A percentile compares a stretch with the other conserved stretches of the same genome.
These are phyloP conservation scores for Caenorhabditis drosophilae DNA, from an alignment of 2,888 invertebrate genomes.

Conservation along the genomic window DNA sequence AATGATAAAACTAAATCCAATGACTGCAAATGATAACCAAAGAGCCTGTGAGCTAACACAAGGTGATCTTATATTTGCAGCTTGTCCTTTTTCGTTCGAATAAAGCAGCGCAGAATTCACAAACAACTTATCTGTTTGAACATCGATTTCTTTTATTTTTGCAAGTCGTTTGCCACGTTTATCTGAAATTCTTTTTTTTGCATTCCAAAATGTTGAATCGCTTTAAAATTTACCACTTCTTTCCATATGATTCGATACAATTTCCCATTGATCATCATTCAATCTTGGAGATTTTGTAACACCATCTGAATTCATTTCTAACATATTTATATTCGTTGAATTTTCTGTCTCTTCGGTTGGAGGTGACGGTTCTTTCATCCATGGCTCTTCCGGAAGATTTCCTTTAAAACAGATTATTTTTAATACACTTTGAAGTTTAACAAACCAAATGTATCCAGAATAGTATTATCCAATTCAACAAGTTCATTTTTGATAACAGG, in stretches of 20 bases:
- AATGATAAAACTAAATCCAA: too few relatives aligned
- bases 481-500: too few relatives aligned
- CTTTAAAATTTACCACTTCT: neutral
- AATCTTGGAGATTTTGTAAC: neutral
- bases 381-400: slow-evolving; percentile 22
- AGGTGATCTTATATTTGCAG: too few relatives aligned
- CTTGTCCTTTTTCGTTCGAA: too few relatives aligned
- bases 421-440: too few relatives aligned
- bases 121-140: slow-evolving; percentile 10
- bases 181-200: neutral
- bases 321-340: slow-evolving; percentile 3
- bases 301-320: neutral
- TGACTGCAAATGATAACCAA: too few relatives aligned
- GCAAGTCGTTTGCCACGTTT: slow-evolving; percentile 13
- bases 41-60: too few relatives aligned
- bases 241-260: slow-evolving; percentile 28
- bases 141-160: slow-evolving; percentile 21
- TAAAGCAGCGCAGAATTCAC: too few relatives aligned
- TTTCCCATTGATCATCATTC: slow-evolving; percentile 21
- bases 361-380: slow-evolving; percentile 37
- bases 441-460: too few relatives aligned
- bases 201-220: neutral
- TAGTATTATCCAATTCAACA: too few relatives aligned
- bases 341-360: neutral
- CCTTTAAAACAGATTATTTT: too few relatives aligned